Evolutionary conservation across 2,888 invertebrate genomes (phyloP).

Genomic region (Lithophane semibrunnea): DNA sequence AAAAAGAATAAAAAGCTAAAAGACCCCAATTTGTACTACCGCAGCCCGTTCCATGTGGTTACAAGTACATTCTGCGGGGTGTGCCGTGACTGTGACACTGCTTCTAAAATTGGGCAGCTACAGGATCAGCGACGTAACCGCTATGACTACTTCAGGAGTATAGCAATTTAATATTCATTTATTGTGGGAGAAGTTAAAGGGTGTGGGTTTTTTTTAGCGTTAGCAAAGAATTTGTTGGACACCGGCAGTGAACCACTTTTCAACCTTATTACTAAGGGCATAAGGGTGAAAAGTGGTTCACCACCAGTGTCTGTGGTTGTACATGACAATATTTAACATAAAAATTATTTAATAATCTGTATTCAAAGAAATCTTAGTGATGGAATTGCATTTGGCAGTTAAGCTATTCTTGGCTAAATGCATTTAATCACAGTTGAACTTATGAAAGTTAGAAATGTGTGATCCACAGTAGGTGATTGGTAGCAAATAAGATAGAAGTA

Average conservation of each 20-base stretch:
- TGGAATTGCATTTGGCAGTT: conserved; percentile 3
- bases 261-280: too few relatives aligned
- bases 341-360: conserved; percentile 13
- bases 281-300: too few relatives aligned
- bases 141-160: conserved; percentile 83
- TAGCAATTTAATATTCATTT: conserved; percentile 71
- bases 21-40: conserved; percentile 91
- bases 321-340: conserved; percentile 3
- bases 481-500: background rate
- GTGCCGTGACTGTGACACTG: conserved; percentile 91
- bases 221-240: too few relatives aligned
- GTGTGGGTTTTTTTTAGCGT: conserved; percentile 41
- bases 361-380: too few relatives aligned
- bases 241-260: too few relatives aligned
- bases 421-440: background rate
- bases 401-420: background rate
- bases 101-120: conserved; percentile 91
- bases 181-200: conserved; percentile 9
- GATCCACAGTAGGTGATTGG: background rate
- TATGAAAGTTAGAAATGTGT: too few relatives aligned
- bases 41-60: conserved; percentile 93
- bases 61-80: conserved; percentile 93
- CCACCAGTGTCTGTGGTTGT: too few relatives aligned
- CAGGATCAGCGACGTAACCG: conserved; percentile 90
- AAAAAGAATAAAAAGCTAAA: conserved; percentile 91